A percentile compares a stretch with the other conserved stretches of the same genome.
Conservation (phyloP, 2,797 vertebrate genomes). For the Zalophus californianus region DNA sequence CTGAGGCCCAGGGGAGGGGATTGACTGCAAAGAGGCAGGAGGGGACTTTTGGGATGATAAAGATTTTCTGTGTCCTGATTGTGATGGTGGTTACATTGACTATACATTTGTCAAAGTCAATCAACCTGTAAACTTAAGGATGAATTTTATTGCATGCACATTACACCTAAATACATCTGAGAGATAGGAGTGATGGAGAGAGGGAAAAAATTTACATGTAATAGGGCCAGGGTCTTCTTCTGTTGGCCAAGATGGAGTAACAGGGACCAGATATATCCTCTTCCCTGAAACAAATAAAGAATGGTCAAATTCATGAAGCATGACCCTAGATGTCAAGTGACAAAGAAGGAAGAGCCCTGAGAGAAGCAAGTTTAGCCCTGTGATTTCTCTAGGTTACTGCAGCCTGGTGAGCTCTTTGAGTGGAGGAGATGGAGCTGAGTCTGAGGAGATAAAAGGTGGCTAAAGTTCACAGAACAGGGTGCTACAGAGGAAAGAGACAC, state of each 20-base stretch:
- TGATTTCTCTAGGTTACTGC: not conserved
- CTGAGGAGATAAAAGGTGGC: not conserved
- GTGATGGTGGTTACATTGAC: not conserved
- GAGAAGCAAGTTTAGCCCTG: not conserved
- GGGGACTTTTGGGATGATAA: not conserved
- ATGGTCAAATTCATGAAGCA: not conserved
- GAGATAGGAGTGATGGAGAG: not conserved
- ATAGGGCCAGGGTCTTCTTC: not conserved
- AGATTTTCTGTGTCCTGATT: not conserved
- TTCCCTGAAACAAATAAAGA: not conserved
- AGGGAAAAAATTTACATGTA: not conserved
- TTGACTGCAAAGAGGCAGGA: not conserved
- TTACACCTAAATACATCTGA: not conserved
- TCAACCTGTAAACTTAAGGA: not conserved
- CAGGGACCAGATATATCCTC: not conserved
- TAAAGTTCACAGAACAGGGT: not conserved
- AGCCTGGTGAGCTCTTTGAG: not conserved
- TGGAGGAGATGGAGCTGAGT: not conserved
- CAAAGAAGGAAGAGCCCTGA: not conserved
- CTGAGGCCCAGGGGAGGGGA: not conserved
- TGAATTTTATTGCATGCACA: not conserved
- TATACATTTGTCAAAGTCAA: not conserved
- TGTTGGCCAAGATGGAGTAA: not conserved
- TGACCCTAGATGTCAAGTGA: not conserved
- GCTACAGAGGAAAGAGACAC: not conserved